phyloP scores from a whole-genome alignment of 2,113 vertebrate species.

The Pseudorhombus dupliciocellatus region DNA sequence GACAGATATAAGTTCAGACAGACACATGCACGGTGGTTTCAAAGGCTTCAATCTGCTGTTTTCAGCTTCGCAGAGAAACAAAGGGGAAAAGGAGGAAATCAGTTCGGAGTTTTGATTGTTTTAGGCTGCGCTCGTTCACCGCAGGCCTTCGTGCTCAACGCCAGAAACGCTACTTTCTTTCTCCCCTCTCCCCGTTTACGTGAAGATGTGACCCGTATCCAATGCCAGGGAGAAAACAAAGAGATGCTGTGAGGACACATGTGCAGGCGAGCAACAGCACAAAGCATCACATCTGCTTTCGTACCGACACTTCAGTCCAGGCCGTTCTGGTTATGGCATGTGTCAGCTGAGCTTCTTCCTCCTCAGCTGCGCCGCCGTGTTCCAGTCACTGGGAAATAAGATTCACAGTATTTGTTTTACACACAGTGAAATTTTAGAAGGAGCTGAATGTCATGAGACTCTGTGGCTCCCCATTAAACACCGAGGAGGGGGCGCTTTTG shows the following conservation, averaged over 20 bases:
- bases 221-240: neutral
- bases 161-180: conserved; percentile 10
- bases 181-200: neutral
- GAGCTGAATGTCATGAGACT: neutral
- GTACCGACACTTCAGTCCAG: neutral
- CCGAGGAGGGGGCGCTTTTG: too few species aligned
- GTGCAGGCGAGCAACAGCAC: neutral
- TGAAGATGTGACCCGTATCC: neutral
- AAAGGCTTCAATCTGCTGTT: conserved; percentile 55
- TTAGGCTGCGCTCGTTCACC: conserved; percentile 41
- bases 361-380: neutral
- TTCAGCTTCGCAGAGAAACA: conserved; percentile 31
- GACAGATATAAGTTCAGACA: conserved; percentile 56
- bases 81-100: conserved; percentile 20
- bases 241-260: neutral
- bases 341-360: conserved; percentile 3
- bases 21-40: conserved; percentile 54
- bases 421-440: neutral
- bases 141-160: conserved; percentile 14
- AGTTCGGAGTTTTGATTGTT: conserved; percentile 51
- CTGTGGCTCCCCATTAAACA: neutral
- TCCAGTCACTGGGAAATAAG: too few species aligned
- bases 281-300: neutral
- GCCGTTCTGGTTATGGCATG: neutral
- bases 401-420: conserved; percentile 2